Evolutionary conservation across 2,113 vertebrate genomes (phyloP), one percentile per base, ranked within the genome.

Genomic region (Symphodus melops): DNA sequence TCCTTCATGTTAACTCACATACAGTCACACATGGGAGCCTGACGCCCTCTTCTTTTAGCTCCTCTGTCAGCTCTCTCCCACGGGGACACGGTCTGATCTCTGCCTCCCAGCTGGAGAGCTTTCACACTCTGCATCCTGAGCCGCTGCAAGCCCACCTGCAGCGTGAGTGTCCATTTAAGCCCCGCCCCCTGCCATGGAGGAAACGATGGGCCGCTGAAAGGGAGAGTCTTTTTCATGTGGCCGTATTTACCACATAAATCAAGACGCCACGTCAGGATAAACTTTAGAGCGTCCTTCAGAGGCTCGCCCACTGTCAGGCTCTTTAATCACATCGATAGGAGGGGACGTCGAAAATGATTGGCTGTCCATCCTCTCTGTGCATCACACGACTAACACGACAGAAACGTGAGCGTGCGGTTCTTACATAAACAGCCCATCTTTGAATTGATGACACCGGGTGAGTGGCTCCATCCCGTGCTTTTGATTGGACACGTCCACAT

Each of bases 91-190:
- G 52, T 64, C 63, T 80, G 52, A 79, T 67, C 74, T 79, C 80
- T 73, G 42, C 41, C 49, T 85, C 80, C 23, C 72, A 79, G 85
- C n/a, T 21, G 64, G 82, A 67, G 46, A 13, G 37, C 58, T 82
- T 82, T 84, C 66, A 77, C 74, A 59, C 58, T 60, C 60, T 64
- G 73, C 59, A n/a, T n/a, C 55, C 52, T 62, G 33, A 78, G 12
- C 12, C 69, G 53, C 12, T 48, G 68, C 58, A 13, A 10, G 42
- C 53, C 66, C 54, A 12, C 55, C 75, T 4, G 73, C 10, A 46
- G 68, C 8, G n/a, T 48, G 25, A 66, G 61, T 1, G 48, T 75
- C 66, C 55, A 37, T 83, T 78, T 65, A 78, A 71, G 57, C 69
- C 61, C 37, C 23, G 63, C 44, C 42, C 17, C 48, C 62, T n/a